Evolutionary conservation across 2,113 vertebrate species (phyloP).

Genomic region (Forbesichthys agassizii): DNA sequence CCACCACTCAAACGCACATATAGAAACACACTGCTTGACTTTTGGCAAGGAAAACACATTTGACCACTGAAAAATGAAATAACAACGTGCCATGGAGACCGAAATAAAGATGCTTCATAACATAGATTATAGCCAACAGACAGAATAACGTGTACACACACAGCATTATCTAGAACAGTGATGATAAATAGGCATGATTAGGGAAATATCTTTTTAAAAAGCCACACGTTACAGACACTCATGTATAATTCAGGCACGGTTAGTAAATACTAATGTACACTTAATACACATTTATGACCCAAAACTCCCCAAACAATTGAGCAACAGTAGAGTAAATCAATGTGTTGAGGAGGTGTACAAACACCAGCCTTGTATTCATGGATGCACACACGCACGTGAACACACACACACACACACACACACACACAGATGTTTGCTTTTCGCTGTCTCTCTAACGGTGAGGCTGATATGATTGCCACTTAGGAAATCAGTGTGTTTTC

Average conservation of each 20-base stretch:
- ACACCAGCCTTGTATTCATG: conserved; percentile 9
- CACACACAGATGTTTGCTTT: conserved; percentile 72
- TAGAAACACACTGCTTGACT: not conserved
- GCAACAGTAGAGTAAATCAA: conserved; percentile 9
- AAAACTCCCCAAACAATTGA: conserved; percentile 10
- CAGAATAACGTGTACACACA: not conserved
- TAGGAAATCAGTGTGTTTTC: conserved; percentile 78
- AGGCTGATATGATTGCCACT: conserved; percentile 77
- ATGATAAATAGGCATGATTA: conserved; percentile 5
- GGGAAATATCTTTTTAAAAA: not conserved
- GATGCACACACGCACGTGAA: conserved; percentile 26
- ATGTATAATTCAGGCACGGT: not conserved
- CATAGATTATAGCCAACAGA: too few relatives aligned
- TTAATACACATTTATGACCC: conserved; percentile 15
- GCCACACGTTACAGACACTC: not conserved
- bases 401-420: conserved; percentile 50
- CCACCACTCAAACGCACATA: too few relatives aligned
- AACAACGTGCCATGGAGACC: not conserved
- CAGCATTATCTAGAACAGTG: not conserved
- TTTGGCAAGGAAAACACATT: not conserved
- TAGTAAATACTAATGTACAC: conserved; percentile 1
- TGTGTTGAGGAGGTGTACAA: conserved; percentile 26
- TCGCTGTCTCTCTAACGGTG: conserved; percentile 63
- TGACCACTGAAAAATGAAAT: not conserved
- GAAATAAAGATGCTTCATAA: not conserved